These are phyloP conservation scores for Hermaeophaga mercurialis DNA, from an alignment of 2,888 invertebrate genomes.

Conservation along the genomic window DNA sequence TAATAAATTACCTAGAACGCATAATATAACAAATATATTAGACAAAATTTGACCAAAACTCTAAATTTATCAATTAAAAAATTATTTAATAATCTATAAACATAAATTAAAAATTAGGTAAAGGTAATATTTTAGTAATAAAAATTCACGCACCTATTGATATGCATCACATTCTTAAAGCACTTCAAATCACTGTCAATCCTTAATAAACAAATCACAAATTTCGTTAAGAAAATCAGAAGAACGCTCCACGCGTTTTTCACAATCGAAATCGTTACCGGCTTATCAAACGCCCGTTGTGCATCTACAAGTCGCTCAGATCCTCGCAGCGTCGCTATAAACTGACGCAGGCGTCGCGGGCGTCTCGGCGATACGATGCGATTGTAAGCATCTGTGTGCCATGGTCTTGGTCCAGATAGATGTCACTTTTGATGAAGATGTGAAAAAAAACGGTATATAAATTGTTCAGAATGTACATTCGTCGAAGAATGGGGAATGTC, in stretches of 20 bases:
- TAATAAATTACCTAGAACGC: no score
- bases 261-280: conserved; percentile 32
- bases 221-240: conserved; percentile 9
- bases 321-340: conserved; percentile 36
- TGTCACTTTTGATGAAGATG: conserved; percentile 19
- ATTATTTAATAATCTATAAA: no score
- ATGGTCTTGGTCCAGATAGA: conserved; percentile 17
- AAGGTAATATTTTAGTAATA: no score
- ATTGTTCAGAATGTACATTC: conserved; percentile 10
- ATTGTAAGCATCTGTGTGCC: conserved; percentile 17
- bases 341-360: conserved; percentile 41
- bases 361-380: conserved; percentile 25
- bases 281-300: conserved; percentile 39
- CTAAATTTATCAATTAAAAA: no score
- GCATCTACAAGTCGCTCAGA: conserved; percentile 46
- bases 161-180: background rate
- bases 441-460: conserved; percentile 15
- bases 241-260: conserved; percentile 20
- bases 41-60: no score
- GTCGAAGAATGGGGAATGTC: background rate
- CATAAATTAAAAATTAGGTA: no score
- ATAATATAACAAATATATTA: no score
- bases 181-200: background rate
- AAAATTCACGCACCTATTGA: background rate
- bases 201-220: conserved; percentile 12